Percentiles rank a stretch among this genome's conserved stretches.
These are phyloP conservation scores for Clepsis dumicolana DNA, from an alignment of 2,888 invertebrate genomes.

Conservation along the genomic window DNA sequence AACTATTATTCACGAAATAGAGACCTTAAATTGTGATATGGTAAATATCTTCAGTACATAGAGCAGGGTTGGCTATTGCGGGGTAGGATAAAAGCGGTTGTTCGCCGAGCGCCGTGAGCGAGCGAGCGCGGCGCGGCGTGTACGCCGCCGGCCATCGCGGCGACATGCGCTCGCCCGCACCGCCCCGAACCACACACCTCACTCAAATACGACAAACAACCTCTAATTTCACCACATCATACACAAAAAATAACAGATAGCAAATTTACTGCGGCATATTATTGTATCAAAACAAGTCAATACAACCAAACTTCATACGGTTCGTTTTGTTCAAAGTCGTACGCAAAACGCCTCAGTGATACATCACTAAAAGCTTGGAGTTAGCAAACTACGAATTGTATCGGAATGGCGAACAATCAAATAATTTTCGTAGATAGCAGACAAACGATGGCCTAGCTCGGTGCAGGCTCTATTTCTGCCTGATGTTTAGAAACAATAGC, in stretches of 20 bases:
- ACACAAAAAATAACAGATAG: background rate
- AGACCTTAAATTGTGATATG: background rate
- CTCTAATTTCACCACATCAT: constrained; percentile 7
- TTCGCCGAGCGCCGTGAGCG: constrained; percentile 66
- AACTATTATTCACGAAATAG: background rate
- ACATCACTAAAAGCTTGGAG: constrained; percentile 9
- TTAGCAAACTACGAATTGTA: constrained; percentile 47
- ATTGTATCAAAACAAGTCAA: background rate
- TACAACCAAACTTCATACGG: background rate
- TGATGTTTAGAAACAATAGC: constrained; percentile 84
- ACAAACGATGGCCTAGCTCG: constrained; percentile 64
- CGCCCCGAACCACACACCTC: constrained; percentile 20
- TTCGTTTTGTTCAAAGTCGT: background rate
- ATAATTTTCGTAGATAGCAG: constrained; percentile 65
- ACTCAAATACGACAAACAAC: constrained; percentile 25
- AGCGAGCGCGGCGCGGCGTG: constrained; percentile 64
- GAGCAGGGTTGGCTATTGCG: constrained; percentile 49
- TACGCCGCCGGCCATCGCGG: constrained; percentile 63
- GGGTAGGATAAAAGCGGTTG: constrained; percentile 58
- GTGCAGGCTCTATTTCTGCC: constrained; percentile 71
- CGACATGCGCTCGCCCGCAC: constrained; percentile 53
- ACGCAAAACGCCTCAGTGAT: background rate
- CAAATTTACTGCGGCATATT: background rate
- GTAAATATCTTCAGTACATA: constrained; percentile 16
- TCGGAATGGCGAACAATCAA: constrained; percentile 67